Percentiles rank a stretch among this genome's conserved stretches.
Evolutionary conservation across 2,113 vertebrate genomes (phyloP).

Genomic region (Osmerus eperlanus): DNA sequence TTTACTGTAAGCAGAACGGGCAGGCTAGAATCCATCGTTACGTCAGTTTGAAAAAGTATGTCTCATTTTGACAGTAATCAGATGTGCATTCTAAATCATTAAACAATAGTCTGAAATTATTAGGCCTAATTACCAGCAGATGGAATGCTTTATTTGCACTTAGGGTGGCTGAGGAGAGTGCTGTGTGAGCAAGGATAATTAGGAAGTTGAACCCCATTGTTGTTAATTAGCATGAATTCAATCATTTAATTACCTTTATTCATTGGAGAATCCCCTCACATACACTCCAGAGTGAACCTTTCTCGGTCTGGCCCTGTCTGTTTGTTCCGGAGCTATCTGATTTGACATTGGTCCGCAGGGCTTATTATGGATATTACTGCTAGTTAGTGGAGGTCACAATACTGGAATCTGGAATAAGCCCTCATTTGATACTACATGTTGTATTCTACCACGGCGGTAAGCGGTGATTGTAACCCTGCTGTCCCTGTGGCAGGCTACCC

Average conservation of each 20-base stretch:
- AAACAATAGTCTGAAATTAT: constrained; percentile 97
- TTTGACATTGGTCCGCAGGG: constrained; percentile 31
- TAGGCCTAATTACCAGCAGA: constrained; percentile 99
- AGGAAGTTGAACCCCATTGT: constrained; percentile 99
- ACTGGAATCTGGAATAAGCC: too few species aligned
- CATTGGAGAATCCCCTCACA: constrained; percentile 77
- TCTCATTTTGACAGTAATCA: constrained; percentile 91
- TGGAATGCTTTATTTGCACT: constrained; percentile 99
- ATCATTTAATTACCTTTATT: constrained; percentile 99
- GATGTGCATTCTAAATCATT: constrained; percentile 98
- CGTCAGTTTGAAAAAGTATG: constrained; percentile 57
- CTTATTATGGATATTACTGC: constrained; percentile 42
- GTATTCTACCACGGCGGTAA: too few species aligned
- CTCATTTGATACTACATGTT: too few species aligned
- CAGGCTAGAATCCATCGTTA: constrained; percentile 34
- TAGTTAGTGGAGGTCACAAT: constrained; percentile 34
- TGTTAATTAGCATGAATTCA: constrained; percentile 99
- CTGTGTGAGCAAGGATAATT: constrained; percentile 99
- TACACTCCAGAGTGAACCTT: constrained; percentile 49
- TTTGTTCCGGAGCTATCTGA: constrained; percentile 16
- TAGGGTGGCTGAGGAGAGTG: constrained; percentile 95
- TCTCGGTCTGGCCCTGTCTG: constrained; percentile 26
- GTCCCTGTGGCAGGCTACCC: constrained; percentile 70
- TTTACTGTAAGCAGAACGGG: constrained; percentile 25
- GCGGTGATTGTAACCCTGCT: constrained; percentile 11